A percentile compares a stretch with the other conserved stretches of the same genome.
phyloP scores from a whole-genome alignment of 2,888 invertebrate species.

The Athalia circularis region DNA sequence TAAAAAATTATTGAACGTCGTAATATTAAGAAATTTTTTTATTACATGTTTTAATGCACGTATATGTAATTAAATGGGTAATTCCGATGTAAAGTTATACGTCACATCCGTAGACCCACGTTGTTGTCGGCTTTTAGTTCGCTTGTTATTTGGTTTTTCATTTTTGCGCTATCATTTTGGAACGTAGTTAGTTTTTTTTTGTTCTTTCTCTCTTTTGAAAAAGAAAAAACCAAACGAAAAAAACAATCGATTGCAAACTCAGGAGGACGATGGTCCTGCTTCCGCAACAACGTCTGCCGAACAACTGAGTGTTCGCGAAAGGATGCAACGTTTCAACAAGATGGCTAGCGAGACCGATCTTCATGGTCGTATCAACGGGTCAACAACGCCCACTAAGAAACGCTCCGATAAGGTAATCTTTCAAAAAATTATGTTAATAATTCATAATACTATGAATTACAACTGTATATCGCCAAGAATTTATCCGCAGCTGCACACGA shows the following conservation, averaged over 20 bases:
- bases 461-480: too few species aligned
- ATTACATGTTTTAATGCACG: too few species aligned
- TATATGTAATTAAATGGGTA: too few species aligned
- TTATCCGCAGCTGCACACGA: too few species aligned
- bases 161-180: too few species aligned
- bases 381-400: conserved; percentile 75
- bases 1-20: too few species aligned
- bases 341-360: conserved; percentile 87
- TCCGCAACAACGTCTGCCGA: conserved; percentile 66
- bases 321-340: conserved; percentile 93
- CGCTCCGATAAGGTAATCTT: conserved; percentile 80
- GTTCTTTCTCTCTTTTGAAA: background rate
- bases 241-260: conserved; percentile 55
- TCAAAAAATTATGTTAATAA: background rate
- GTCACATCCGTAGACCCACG: too few species aligned
- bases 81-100: too few species aligned
- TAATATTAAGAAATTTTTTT: too few species aligned
- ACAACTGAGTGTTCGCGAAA: conserved; percentile 91
- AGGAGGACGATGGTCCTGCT: conserved; percentile 62
- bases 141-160: background rate
- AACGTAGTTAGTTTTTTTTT: background rate
- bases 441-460: too few species aligned
- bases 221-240: background rate
- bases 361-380: conserved; percentile 64
- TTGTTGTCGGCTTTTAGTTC: background rate